Conservation (phyloP, 2,797 vertebrate genomes). For the Crax fasciolata region DNA sequence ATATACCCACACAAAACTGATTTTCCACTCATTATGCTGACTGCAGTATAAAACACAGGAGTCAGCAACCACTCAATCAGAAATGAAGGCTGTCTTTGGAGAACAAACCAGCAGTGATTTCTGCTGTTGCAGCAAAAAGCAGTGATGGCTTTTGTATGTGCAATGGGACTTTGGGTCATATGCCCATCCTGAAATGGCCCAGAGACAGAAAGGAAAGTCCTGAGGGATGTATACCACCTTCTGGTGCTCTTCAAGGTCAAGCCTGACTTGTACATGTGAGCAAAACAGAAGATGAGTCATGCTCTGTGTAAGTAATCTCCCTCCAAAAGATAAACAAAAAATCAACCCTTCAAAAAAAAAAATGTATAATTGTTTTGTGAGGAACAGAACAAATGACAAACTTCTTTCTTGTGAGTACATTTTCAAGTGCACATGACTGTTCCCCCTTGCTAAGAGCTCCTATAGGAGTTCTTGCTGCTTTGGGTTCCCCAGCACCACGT, state of each 20-base stretch:
- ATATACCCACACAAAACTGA: fast-evolving
- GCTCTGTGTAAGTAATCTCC: background rate
- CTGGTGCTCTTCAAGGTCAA: background rate
- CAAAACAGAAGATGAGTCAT: background rate
- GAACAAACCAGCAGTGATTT: background rate
- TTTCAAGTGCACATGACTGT: background rate
- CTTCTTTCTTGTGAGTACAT: background rate
- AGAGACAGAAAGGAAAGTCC: background rate
- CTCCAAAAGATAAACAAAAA: background rate
- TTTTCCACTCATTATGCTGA: background rate
- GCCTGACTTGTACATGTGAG: background rate
- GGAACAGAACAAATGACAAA: background rate
- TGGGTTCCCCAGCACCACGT: background rate
- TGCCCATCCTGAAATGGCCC: background rate
- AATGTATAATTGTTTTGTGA: background rate
- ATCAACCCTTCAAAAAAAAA: fast-evolving
- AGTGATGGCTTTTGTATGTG: background rate
- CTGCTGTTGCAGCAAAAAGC: background rate
- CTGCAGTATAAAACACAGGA: background rate
- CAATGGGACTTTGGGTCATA: no score
- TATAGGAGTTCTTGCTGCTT: background rate
- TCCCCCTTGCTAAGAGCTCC: fast-evolving
- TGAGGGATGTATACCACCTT: background rate
- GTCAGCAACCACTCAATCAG: background rate
- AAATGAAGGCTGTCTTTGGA: background rate